These are phyloP conservation scores for Tragelaphus imberbis DNA, from an alignment of 2,113 vertebrate species.

Conservation along the genomic window DNA sequence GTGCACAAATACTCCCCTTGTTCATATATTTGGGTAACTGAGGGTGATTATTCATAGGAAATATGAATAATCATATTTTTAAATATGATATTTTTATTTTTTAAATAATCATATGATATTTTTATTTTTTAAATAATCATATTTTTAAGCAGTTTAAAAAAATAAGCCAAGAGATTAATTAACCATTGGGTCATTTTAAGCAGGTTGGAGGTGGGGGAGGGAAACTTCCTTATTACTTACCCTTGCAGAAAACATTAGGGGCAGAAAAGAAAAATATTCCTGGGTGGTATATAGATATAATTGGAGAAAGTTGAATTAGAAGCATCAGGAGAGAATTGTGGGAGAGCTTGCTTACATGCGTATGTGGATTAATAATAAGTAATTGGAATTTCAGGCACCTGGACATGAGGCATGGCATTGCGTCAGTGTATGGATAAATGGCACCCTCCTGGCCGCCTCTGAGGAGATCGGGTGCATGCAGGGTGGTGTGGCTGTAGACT, in stretches of 20 bases:
- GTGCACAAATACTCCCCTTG: too few species aligned
- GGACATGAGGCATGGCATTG: fast-evolving
- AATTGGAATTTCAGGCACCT: background rate
- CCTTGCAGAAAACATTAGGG: background rate
- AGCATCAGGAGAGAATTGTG: background rate
- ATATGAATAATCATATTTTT: too few species aligned
- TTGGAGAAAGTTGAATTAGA: background rate
- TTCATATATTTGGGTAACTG: too few species aligned
- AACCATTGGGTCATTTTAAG: background rate
- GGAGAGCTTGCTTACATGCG: background rate
- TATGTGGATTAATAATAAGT: background rate
- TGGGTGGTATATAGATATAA: background rate
- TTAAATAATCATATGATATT: too few species aligned
- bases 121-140: too few species aligned
- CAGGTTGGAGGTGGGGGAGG: background rate
- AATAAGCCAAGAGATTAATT: background rate
- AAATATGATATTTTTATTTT: too few species aligned
- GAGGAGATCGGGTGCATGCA: background rate
- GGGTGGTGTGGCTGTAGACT: background rate
- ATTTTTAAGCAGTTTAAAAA: background rate
- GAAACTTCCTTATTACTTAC: background rate
- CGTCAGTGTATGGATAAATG: fast-evolving
- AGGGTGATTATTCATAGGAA: too few species aligned
- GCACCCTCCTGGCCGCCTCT: background rate
- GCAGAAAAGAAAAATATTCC: background rate